Base-by-base conservation (phyloP, 2,797 vertebrate genomes). In the Hemitrygon akajei region DNA sequence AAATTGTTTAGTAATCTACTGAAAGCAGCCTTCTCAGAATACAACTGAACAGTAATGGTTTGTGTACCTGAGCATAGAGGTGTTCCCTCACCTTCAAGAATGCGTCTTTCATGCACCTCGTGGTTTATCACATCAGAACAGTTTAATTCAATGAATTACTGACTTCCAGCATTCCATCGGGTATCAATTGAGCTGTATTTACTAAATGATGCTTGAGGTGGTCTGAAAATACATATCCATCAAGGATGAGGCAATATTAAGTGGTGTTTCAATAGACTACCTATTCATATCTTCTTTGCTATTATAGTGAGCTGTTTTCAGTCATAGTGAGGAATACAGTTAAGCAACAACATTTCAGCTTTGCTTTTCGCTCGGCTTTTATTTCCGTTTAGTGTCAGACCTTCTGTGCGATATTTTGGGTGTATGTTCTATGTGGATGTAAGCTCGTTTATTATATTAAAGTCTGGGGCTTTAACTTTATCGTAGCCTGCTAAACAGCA, bases 61-160 rank as follows among this genome's bases (percentile, higher is more conserved):
- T 84, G 40, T 40, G 34, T 40, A 14, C 10, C 27, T 47, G 3
- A 27, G 2, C 56, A 27, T 14, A 12, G 40, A 58, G 56, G 47
- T 58, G 58, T 82, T 58, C 47, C 27, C 47, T 47, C 47, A 60
- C 25, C 56, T 30, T 58, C 56, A n/a, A 27, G 3, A 20, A 14
- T 11, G 1, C 81, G 18, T 47, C 56, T 47, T 47, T 40, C 18
- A 47, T 25, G 25, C 58, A 10, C 27, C 10, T 27, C 58, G 47
- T 30, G 82, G 47, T 30, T 86, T 84, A 27, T 30, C 7, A 40
- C 81, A 56, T 56, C 47, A 58, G 11, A 30, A 60, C 82, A 11
- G 30, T 27, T 86, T 86, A 60, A 86, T 30, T 86, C 22, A 86
- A 86, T 86, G 82, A 60, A 60, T 86, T 14, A 86, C 82, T 60